Percentiles rank a stretch among this genome's conserved stretches.
phyloP scores from a whole-genome alignment of 2,113 vertebrate species.

The Microtus oregoni region DNA sequence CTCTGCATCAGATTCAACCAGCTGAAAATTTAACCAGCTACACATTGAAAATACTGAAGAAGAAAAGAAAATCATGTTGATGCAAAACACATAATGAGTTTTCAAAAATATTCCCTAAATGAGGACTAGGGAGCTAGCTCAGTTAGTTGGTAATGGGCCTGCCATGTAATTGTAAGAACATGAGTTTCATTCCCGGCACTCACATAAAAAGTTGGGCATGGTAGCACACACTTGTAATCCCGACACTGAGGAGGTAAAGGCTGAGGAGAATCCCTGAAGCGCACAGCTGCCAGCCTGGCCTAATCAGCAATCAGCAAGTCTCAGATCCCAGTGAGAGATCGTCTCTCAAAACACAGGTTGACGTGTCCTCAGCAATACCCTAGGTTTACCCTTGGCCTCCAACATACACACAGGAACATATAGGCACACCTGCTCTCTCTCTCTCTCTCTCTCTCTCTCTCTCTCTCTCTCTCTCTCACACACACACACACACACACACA shows the following conservation, averaged over 20 bases:
- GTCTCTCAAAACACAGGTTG: background rate
- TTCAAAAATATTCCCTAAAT: background rate
- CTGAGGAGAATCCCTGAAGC: too few species aligned
- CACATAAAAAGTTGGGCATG: background rate
- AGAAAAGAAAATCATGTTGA: background rate
- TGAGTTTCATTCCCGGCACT: background rate
- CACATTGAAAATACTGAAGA: background rate
- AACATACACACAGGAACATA: background rate
- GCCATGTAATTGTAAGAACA: background rate
- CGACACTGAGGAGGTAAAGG: background rate
- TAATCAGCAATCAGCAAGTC: background rate
- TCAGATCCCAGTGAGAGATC: background rate
- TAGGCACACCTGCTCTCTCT: background rate
- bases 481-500: background rate
- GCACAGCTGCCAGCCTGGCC: background rate
- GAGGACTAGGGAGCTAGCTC: background rate
- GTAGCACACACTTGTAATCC: background rate
- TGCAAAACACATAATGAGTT: background rate
- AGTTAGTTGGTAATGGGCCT: background rate
- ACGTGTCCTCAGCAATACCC: background rate
- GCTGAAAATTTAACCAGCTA: background rate
- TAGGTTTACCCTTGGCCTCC: background rate
- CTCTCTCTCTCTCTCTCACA: too few species aligned
- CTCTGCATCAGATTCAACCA: background rate
- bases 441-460: background rate